Conservation (phyloP, 2,888 invertebrate species). For the Camptogramma bilineatum region DNA sequence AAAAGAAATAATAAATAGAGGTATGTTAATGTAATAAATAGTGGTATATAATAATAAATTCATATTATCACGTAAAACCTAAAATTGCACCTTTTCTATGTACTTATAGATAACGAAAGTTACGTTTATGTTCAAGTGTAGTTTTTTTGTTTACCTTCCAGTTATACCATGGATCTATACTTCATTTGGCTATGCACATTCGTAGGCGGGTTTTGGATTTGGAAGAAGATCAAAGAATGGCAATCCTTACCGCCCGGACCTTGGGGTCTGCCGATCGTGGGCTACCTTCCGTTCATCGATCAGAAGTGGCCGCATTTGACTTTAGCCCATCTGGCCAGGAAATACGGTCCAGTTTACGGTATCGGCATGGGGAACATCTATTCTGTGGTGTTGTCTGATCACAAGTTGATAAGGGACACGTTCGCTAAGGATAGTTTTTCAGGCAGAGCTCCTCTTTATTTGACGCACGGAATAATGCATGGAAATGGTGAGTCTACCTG, state of each 20-base stretch:
- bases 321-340: slow-evolving; percentile 87
- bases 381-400: slow-evolving; percentile 92
- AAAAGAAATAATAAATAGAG: not conserved
- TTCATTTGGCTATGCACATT: slow-evolving; percentile 62
- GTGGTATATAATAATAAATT: not conserved
- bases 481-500: slow-evolving; percentile 89
- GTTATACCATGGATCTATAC: slow-evolving; percentile 59
- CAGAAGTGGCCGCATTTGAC: slow-evolving; percentile 89
- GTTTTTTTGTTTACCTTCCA: slow-evolving; percentile 2
- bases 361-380: slow-evolving; percentile 90
- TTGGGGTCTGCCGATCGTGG: slow-evolving; percentile 90
- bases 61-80: not conserved
- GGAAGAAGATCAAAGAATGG: slow-evolving; percentile 71
- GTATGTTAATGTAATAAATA: not conserved
- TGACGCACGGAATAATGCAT: slow-evolving; percentile 95
- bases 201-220: slow-evolving; percentile 66
- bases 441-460: slow-evolving; percentile 92
- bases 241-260: slow-evolving; percentile 91
- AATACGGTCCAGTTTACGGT: slow-evolving; percentile 91
- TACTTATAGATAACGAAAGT: not conserved
- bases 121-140: not conserved
- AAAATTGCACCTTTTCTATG: not conserved
- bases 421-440: slow-evolving; percentile 90
- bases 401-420: slow-evolving; percentile 89
- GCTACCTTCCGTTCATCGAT: slow-evolving; percentile 91